Evolutionary conservation across 1,140 invertebrate genomes (phyloP).

Genomic region (Adelges cooleyi): DNA sequence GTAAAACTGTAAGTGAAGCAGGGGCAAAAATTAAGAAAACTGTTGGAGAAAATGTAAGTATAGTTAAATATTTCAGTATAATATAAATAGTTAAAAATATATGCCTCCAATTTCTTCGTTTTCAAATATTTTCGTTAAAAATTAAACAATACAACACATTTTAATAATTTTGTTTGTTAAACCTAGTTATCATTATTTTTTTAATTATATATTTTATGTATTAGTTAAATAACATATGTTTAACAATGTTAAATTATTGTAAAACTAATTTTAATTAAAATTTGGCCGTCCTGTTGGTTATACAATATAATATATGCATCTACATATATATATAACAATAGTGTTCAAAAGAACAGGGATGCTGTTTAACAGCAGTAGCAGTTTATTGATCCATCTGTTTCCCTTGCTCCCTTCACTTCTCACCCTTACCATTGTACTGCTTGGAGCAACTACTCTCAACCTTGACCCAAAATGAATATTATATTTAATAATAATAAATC

Average conservation of each 20-base stretch:
- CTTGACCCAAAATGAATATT: slow-evolving; percentile 8
- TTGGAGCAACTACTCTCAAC: slow-evolving; percentile 14
- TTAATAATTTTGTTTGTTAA: no score
- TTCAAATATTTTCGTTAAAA: no score
- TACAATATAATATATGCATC: no score
- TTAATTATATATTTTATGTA: no score
- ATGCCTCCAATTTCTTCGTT: no score
- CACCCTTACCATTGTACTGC: slow-evolving; percentile 1
- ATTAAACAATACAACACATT: no score
- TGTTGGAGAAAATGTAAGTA: slow-evolving; percentile 83
- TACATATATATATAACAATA: background rate
- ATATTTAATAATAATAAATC: background rate
- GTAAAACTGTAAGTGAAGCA: slow-evolving; percentile 57
- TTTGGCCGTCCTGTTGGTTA: no score
- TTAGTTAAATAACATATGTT: no score
- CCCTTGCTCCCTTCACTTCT: slow-evolving; percentile 22
- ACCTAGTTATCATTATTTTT: no score
- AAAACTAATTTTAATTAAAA: no score
- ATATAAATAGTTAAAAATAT: background rate
- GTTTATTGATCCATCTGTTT: slow-evolving; percentile 25
- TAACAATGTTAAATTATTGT: no score
- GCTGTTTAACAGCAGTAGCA: slow-evolving; percentile 28
- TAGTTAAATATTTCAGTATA: background rate
- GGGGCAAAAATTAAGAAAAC: slow-evolving; percentile 88
- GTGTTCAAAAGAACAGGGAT: slow-evolving; percentile 14